Evolutionary conservation across 2,113 vertebrate genomes (phyloP).

Genomic region (Centropus bengalensis): DNA sequence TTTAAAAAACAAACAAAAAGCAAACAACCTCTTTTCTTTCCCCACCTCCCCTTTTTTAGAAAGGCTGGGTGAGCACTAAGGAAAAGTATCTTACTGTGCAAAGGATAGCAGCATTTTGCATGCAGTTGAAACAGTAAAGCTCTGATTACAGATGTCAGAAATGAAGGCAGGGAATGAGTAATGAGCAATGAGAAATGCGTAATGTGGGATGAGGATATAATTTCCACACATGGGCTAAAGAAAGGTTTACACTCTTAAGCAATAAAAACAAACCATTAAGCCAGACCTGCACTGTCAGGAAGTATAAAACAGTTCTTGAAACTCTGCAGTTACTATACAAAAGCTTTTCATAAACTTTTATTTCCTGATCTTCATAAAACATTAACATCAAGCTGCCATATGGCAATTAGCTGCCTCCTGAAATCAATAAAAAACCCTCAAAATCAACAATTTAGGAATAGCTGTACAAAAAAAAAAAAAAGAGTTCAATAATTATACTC

Average conservation of each 20-base stretch:
- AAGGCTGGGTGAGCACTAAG: not conserved
- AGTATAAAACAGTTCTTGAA: slow-evolving; percentile 87
- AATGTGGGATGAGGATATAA: slow-evolving; percentile 86
- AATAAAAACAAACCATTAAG: slow-evolving; percentile 95
- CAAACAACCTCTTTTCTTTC: too few species aligned
- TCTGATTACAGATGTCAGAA: slow-evolving; percentile 75
- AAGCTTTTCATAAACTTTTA: slow-evolving; percentile 85
- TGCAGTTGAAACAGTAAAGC: slow-evolving; percentile 73
- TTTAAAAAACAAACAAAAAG: too few species aligned
- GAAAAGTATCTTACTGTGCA: slow-evolving; percentile 37
- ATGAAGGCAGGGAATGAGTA: slow-evolving; percentile 77
- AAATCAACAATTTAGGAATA: slow-evolving; percentile 78
- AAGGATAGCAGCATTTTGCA: slow-evolving; percentile 64
- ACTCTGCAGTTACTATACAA: slow-evolving; percentile 84
- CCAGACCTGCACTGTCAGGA: slow-evolving; percentile 88
- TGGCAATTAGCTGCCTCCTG: slow-evolving; percentile 85
- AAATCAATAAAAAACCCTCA: slow-evolving; percentile 84
- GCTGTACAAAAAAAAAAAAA: slow-evolving; percentile 74
- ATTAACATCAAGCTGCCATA: slow-evolving; percentile 82
- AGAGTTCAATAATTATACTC: slow-evolving; percentile 80
- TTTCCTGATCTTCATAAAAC: slow-evolving; percentile 88
- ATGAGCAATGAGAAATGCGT: slow-evolving; percentile 81
- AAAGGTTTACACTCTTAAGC: slow-evolving; percentile 94
- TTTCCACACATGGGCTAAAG: slow-evolving; percentile 91
- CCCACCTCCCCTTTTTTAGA: not conserved